Evolutionary conservation across 1,140 invertebrate genomes (phyloP), one percentile per base, ranked within the genome.

Genomic region (Atta texana): DNA sequence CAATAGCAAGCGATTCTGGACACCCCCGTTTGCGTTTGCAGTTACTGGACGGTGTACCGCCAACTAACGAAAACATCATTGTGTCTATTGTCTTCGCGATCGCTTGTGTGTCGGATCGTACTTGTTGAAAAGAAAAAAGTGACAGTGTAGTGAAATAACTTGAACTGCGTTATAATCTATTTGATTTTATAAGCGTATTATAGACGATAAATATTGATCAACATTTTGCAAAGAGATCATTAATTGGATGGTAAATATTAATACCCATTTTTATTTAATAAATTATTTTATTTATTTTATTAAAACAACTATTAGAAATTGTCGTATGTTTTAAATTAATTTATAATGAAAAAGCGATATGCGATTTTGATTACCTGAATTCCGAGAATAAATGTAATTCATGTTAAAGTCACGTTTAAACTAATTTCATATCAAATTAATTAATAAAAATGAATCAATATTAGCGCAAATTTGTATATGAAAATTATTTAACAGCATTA

Each of bases 1-100:
- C 95, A 95, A 95, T 95, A 72, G 93, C 88, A 92, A 92, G 53
- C 92, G 61, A 84, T 89, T 90, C 91, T 92, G 89, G 88, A 91
- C 92, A 92, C 91, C 92, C 93, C 86, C 81, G n/a, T 82, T 72
- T 66, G 63, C 71, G 86, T 89, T 90, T 91, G 72, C 88, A 91
- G 89, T 93, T 87, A 90, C 91, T 76, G 88, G 80, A 91, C 89
- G 91, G 87, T 87, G 71, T 81, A 78, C 77, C 68, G 80, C 77
- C 66, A 84, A 74, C 89, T 74, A 92, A 92, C 92, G 89, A 90
- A 93, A 93, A 88, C 93, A 95, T 94, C 93, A 94, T 92, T 94
- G 87, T 89, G 88, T 85, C 90, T 84, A 94, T 94, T 94, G 93
- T 94, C 92, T 92, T 92, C 78, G 89, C 68, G 64, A 81, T 87